Evolutionary conservation across 1,140 invertebrate species (phyloP).

Genomic region (Drosophila mojavensis): DNA sequence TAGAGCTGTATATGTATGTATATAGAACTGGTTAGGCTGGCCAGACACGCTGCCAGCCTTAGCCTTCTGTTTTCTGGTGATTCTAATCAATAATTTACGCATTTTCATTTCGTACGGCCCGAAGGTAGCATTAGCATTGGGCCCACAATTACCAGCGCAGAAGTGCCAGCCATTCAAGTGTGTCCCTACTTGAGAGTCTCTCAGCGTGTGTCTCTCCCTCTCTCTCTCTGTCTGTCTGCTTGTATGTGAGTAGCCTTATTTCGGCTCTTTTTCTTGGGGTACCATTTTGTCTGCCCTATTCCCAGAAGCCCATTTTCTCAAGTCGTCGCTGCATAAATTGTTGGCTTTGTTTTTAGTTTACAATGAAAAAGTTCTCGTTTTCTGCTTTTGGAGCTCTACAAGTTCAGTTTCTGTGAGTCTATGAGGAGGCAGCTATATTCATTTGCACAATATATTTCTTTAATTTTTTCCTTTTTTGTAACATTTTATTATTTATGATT

Average conservation of each 20-base stretch:
- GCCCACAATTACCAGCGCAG: constrained; percentile 69
- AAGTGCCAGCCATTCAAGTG: constrained; percentile 71
- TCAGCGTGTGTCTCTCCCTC: constrained; percentile 16
- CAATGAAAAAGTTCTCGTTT: constrained; percentile 41
- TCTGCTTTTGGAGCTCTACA: constrained; percentile 32
- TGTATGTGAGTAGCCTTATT: constrained; percentile 18
- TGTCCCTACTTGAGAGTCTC: constrained; percentile 46
- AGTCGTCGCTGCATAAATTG: constrained; percentile 70
- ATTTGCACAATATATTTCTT: constrained; percentile 46
- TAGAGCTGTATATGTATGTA: constrained; percentile 17
- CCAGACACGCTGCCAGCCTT: constrained; percentile 21
- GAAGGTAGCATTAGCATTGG: constrained; percentile 77
- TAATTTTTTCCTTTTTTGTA: constrained; percentile 4
- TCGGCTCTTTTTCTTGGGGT: constrained; percentile 20
- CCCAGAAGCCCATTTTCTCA: constrained; percentile 61
- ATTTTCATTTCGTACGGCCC: constrained; percentile 75
- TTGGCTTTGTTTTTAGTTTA: constrained; percentile 49
- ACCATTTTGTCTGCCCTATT: constrained; percentile 48
- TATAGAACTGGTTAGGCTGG: constrained; percentile 46
- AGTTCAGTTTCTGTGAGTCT: constrained; percentile 8
- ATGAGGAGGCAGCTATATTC: constrained; percentile 40
- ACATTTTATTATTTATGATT: constrained; percentile 75
- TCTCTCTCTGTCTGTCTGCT: background rate
- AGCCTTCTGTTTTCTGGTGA: constrained; percentile 55
- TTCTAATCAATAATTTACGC: constrained; percentile 83